A percentile compares a stretch with the other conserved stretches of the same genome.
Conservation (phyloP, 2,888 invertebrate species). For the Phorcus lineatus region DNA sequence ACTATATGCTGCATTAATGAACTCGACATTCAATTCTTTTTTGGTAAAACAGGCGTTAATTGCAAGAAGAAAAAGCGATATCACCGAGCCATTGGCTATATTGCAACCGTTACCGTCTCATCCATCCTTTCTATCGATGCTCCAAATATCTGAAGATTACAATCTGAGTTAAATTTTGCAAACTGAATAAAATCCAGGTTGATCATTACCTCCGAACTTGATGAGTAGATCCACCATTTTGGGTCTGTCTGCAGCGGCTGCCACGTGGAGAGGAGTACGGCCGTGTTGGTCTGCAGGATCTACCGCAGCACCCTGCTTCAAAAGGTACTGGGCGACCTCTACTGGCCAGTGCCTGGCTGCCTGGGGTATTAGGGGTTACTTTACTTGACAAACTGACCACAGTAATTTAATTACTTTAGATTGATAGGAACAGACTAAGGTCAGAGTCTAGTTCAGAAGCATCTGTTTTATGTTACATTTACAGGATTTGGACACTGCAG, state of each 20-base stretch:
- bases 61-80: too few species aligned
- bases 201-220: conserved; percentile 51
- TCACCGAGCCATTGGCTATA: too few species aligned
- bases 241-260: conserved; percentile 70
- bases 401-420: neutral
- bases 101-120: too few species aligned
- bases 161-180: too few species aligned
- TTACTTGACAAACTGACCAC: neutral
- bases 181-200: neutral
- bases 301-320: conserved; percentile 63
- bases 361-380: conserved; percentile 38
- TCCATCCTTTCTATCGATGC: too few species aligned
- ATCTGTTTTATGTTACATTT: too few species aligned
- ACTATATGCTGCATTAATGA: too few species aligned
- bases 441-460: too few species aligned
- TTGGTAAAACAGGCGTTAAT: too few species aligned
- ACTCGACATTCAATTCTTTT: too few species aligned
- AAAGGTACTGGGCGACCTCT: conserved; percentile 68
- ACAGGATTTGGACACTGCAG: too few species aligned
- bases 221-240: conserved; percentile 69
- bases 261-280: conserved; percentile 71
- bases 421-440: neutral
- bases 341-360: conserved; percentile 69
- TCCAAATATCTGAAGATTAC: too few species aligned
- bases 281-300: conserved; percentile 64